Base-by-base conservation (phyloP, 2,113 vertebrate genomes). In the Isurus oxyrinchus region DNA sequence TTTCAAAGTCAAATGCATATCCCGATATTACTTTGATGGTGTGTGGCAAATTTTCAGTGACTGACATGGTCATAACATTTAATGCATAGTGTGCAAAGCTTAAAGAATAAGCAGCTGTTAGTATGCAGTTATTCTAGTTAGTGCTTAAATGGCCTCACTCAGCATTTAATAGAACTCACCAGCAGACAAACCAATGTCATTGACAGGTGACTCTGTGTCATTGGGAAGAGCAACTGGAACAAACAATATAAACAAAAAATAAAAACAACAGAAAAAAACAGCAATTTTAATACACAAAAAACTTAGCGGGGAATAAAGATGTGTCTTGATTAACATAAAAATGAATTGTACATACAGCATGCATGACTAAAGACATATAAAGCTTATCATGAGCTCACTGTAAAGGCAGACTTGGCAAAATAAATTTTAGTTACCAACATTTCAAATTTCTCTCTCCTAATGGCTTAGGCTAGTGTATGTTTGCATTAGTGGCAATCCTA, bases 201-300 rank as follows among this genome's bases (percentile, higher is more conserved):
- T 94, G 35, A 23, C 90, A 94, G 66, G 44, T 95, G 94, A 95
- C 67, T 95, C 94, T 72, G 94, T 95, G 44, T 76, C 66, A 95
- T 95, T 95, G 67, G 94, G 44, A 53, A 31, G 67, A 55, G 31
- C 94, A 72, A 95, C 94, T 95, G 94, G 94, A 95, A 95, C 67
- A 95, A 95, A 95, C 66, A 95, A 95, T 27, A 19, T 53, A 6
- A 95, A 72, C 14, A 72, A 69, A 10, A 49, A 49, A 55, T 53
- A 72, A 76, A 95, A 59, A 55, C 67, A 53, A 49, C 10, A 67
- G n/a, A 67, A 63, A 72, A 55, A 72, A 55, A 72, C 5, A 66
- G 5, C 44, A 94, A 95, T 53, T 31, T 31, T 53, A 53, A 53
- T 31, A n/a, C 35, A 63, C 14, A 61, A 91, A 91, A 61, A 21